Evolutionary conservation across 2,113 vertebrate species (phyloP).

Genomic region (Equus przewalskii): DNA sequence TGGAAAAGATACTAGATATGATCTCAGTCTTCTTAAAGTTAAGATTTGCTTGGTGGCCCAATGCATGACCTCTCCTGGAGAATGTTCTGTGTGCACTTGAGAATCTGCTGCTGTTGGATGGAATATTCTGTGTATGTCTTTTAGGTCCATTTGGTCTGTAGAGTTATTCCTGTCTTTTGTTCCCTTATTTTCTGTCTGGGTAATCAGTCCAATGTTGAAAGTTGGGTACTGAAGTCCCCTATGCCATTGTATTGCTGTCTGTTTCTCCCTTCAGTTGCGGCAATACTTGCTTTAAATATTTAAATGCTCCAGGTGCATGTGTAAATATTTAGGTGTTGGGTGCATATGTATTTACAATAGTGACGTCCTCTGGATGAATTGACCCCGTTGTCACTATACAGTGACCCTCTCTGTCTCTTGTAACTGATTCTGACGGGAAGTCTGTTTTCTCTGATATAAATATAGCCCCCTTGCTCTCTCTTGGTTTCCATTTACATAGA

Average conservation of each 20-base stretch:
- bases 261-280: background rate
- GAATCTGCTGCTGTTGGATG: accelerated
- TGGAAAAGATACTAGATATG: background rate
- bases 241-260: accelerated
- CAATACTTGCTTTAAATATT: too few species aligned
- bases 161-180: background rate
- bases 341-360: accelerated
- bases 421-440: background rate
- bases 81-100: too few species aligned
- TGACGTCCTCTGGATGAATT: accelerated
- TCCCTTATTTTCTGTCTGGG: background rate
- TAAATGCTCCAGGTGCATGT: background rate
- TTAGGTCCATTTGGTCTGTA: background rate
- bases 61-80: accelerated
- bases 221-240: background rate
- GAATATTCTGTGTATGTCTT: background rate
- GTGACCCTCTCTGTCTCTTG: background rate
- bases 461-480: background rate
- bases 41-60: background rate
- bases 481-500: accelerated
- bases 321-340: background rate
- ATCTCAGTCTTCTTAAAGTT: background rate
- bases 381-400: background rate
- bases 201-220: too few species aligned
- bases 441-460: background rate